phyloP scores from a whole-genome alignment of 2,113 vertebrate genomes.

The Mormoops blainvillei region DNA sequence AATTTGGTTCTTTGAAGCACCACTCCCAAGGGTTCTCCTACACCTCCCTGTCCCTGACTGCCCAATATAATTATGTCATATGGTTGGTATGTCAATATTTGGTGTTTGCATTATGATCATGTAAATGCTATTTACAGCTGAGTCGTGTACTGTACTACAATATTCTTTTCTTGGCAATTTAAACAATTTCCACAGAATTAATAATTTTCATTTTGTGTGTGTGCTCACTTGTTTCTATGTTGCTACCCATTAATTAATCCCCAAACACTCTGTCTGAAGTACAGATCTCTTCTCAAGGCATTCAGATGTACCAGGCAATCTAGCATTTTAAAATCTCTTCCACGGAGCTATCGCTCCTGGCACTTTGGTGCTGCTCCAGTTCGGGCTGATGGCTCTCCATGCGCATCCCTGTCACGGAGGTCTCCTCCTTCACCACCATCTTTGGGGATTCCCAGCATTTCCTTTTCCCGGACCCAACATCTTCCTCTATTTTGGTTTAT shows the following conservation, averaged over 20 bases:
- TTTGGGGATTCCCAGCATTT: neutral
- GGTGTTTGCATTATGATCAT: neutral
- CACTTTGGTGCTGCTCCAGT: neutral
- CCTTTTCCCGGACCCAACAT: neutral
- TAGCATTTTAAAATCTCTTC: neutral
- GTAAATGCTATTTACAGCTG: neutral
- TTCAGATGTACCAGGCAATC: neutral
- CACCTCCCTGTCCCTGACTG: neutral
- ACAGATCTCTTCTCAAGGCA: neutral
- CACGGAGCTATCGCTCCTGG: neutral
- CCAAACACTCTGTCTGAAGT: neutral
- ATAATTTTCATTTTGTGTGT: neutral
- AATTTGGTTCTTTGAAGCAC: neutral
- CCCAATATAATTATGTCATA: neutral
- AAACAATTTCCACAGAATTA: neutral
- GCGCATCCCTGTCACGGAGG: accelerated
- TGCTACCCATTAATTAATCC: neutral
- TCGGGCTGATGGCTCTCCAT: neutral
- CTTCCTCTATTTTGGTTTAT: neutral
- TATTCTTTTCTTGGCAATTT: neutral
- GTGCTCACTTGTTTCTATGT: neutral
- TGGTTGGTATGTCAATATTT: neutral
- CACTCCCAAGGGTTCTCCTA: no score
- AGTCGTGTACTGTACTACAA: neutral
- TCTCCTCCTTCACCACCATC: neutral